Evolutionary conservation across 2,888 invertebrate species (phyloP).

Genomic region (Andricus curvator): DNA sequence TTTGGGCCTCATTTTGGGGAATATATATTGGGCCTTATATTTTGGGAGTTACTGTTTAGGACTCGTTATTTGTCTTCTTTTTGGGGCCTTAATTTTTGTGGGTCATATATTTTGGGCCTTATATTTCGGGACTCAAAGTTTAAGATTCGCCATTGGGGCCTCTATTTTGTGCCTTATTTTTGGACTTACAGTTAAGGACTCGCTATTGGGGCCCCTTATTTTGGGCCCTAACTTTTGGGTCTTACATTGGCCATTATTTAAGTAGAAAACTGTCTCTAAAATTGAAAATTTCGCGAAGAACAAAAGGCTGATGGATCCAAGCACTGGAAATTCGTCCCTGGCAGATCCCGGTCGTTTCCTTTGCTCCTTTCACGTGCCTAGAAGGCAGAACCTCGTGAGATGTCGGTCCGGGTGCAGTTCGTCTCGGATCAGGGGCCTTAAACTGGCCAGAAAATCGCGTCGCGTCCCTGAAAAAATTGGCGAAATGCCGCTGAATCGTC

Average conservation of each 20-base stretch:
- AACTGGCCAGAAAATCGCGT: slow-evolving; percentile 34
- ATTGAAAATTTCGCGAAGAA: not conserved
- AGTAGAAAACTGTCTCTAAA: not conserved
- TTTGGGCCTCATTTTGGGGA: too few species aligned
- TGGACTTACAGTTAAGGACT: too few species aligned
- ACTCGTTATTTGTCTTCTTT: too few species aligned
- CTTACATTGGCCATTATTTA: not conserved
- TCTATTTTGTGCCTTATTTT: too few species aligned
- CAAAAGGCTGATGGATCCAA: slow-evolving; percentile 19
- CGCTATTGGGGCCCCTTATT: too few species aligned
- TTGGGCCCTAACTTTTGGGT: too few species aligned
- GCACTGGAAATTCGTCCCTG: slow-evolving; percentile 17
- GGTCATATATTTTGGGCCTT: too few species aligned
- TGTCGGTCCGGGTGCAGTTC: slow-evolving; percentile 63
- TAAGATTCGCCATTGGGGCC: too few species aligned
- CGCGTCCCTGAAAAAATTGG: slow-evolving; percentile 18
- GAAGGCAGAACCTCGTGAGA: slow-evolving; percentile 66
- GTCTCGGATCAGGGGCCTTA: slow-evolving; percentile 51
- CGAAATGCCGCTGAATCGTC: slow-evolving; percentile 18
- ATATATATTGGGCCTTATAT: too few species aligned
- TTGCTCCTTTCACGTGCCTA: slow-evolving; percentile 48
- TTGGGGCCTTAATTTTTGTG: too few species aligned
- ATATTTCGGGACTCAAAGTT: too few species aligned
- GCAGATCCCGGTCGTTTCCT: slow-evolving; percentile 15
- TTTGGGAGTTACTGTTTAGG: too few species aligned